Conservation (phyloP, 2,888 invertebrate species). For the Parnassius smintheus region DNA sequence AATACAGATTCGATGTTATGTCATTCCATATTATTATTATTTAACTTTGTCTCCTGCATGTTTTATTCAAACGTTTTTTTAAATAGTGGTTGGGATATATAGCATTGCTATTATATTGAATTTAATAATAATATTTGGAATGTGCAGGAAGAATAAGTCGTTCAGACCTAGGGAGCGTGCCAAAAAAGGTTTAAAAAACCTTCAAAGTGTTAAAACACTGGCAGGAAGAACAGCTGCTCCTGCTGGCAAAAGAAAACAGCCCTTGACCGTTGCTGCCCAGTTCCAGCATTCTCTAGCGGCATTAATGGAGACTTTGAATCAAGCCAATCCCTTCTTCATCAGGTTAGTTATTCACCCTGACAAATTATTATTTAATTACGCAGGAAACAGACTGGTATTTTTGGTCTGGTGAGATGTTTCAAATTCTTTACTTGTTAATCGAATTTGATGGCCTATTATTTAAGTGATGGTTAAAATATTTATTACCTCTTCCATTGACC, state of each 20-base stretch:
- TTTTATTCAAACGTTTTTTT: background rate
- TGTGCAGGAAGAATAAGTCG: constrained; percentile 93
- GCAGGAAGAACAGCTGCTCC: constrained; percentile 87
- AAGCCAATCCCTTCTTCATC: constrained; percentile 83
- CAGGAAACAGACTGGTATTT: no score
- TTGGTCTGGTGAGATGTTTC: no score
- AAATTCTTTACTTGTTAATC: no score
- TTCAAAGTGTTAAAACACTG: constrained; percentile 94
- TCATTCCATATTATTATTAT: background rate
- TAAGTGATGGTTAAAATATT: no score
- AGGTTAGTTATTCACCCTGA: constrained; percentile 45
- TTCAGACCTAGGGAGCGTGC: constrained; percentile 93
- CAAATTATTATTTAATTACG: no score
- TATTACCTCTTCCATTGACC: no score
- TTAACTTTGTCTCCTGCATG: constrained; percentile 13
- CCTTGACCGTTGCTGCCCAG: constrained; percentile 96
- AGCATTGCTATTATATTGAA: constrained; percentile 8
- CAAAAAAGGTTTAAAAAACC: constrained; percentile 93
- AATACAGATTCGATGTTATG: no score
- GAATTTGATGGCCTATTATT: no score
- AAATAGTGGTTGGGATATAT: constrained; percentile 10
- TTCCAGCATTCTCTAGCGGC: constrained; percentile 96
- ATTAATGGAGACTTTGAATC: constrained; percentile 95
- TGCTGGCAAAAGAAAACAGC: constrained; percentile 88
- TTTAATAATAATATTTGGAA: constrained; percentile 18